A percentile compares a stretch with the other conserved stretches of the same genome.
These are phyloP conservation scores for Lordiphosa mommai DNA, from an alignment of 1,140 invertebrate species.

Conservation along the genomic window DNA sequence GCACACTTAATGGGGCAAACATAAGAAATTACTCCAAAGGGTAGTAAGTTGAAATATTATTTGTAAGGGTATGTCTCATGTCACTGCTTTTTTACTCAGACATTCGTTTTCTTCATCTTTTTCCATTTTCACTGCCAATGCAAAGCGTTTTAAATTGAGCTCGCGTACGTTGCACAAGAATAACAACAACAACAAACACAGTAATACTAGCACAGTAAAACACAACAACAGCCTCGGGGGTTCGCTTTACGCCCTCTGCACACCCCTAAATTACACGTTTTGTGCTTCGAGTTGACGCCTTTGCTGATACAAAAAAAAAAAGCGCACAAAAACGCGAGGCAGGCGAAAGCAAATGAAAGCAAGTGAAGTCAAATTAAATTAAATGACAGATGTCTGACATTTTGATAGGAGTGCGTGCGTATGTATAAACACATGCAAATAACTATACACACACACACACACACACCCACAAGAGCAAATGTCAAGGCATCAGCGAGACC, in stretches of 20 bases:
- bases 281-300: slow-evolving; percentile 60
- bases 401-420: slow-evolving; percentile 63
- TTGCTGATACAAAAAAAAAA: slow-evolving; percentile 24
- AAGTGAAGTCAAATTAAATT: slow-evolving; percentile 78
- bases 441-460: slow-evolving; percentile 12
- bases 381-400: slow-evolving; percentile 78
- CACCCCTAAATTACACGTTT: slow-evolving; percentile 60
- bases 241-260: not conserved
- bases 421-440: slow-evolving; percentile 56
- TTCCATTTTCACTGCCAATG: slow-evolving; percentile 27
- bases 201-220: slow-evolving; percentile 3
- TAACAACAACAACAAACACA: slow-evolving; percentile 19
- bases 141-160: slow-evolving; percentile 72
- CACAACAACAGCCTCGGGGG: slow-evolving; percentile 19
- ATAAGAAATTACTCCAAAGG: too few species aligned
- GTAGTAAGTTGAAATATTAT: too few species aligned
- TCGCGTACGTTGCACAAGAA: slow-evolving; percentile 38
- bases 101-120: slow-evolving; percentile 25
- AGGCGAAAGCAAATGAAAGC: slow-evolving; percentile 62
- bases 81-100: not conserved
- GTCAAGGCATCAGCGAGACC: too few species aligned
- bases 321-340: slow-evolving; percentile 13
- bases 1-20: too few species aligned
- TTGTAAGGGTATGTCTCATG: not conserved
- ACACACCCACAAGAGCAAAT: not conserved